These are phyloP conservation scores for Semnornis frantzii DNA, from an alignment of 2,113 vertebrate genomes.

Conservation along the genomic window DNA sequence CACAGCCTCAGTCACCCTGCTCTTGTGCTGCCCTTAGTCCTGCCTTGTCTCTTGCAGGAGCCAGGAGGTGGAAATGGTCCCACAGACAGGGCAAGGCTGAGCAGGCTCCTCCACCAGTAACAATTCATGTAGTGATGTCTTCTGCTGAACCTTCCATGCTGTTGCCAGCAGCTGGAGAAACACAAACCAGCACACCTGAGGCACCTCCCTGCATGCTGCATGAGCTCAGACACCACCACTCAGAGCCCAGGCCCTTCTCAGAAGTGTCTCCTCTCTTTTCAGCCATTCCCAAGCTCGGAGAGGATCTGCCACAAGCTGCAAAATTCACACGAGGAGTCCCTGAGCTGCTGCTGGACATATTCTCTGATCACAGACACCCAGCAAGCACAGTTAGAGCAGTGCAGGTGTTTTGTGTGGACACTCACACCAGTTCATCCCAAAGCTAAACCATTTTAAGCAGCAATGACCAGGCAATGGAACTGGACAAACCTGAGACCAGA, in stretches of 20 bases:
- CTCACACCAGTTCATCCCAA: not conserved
- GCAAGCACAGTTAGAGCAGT: not conserved
- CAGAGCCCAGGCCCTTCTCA: not conserved
- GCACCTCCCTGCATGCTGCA: not conserved
- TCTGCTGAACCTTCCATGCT: not conserved
- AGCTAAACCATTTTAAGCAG: not conserved
- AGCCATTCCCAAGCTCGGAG: not conserved
- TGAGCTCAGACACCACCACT: not conserved
- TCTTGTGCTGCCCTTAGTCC: rapidly evolving
- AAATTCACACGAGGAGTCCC: constrained; percentile 1
- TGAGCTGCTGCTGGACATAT: constrained; percentile 23
- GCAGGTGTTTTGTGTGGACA: not conserved
- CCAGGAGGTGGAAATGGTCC: not conserved
- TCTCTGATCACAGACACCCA: not conserved
- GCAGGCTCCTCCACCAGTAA: not conserved
- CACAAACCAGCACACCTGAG: not conserved
- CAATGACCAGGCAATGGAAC: not conserved
- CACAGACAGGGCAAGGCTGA: not conserved
- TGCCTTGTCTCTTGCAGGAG: not conserved
- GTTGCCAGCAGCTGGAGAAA: not conserved
- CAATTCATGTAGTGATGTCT: not conserved
- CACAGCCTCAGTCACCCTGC: not conserved
- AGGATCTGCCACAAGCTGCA: not conserved
- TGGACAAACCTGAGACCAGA: not conserved
- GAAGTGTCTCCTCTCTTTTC: not conserved